These are phyloP conservation scores for Antechinus stuartii DNA, from an alignment of 2,113 vertebrate species.

Conservation along the genomic window DNA sequence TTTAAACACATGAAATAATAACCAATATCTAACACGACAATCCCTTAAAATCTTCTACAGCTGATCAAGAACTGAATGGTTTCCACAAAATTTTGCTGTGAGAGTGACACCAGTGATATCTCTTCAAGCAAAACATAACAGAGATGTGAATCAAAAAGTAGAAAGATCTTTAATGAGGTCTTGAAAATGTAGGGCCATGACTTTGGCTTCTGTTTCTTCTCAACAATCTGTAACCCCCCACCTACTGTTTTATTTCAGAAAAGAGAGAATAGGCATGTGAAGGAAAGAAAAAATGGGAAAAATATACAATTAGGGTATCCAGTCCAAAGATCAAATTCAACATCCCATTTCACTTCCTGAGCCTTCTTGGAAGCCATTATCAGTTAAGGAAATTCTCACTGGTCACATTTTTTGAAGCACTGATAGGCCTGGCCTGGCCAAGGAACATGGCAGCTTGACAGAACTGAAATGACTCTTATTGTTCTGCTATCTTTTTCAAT, in stretches of 20 bases:
- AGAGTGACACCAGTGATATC: not conserved
- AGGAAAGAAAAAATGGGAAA: constrained; percentile 41
- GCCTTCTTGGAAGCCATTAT: not conserved
- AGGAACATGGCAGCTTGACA: constrained; percentile 45
- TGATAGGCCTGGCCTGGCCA: constrained; percentile 8
- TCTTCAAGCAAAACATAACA: not conserved
- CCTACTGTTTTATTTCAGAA: constrained; percentile 40
- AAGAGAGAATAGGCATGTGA: not conserved
- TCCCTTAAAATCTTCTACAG: not conserved
- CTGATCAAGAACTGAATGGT: not conserved
- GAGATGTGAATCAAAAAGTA: not conserved
- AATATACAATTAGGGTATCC: not conserved
- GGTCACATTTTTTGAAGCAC: constrained; percentile 55
- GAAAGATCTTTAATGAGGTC: not conserved
- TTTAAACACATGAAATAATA: not conserved
- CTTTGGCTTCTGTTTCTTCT: not conserved
- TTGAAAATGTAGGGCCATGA: not conserved
- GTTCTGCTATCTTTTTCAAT: constrained; percentile 53
- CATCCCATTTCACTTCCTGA: not conserved
- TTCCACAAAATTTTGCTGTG: not conserved
- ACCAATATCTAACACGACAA: not conserved
- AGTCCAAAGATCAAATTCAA: constrained; percentile 58
- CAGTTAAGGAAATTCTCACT: constrained; percentile 30
- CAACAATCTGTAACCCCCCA: not conserved
- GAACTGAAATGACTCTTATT: not conserved